These are phyloP conservation scores for Lithobius niger DNA, from an alignment of 1,140 invertebrate genomes.

Conservation along the genomic window DNA sequence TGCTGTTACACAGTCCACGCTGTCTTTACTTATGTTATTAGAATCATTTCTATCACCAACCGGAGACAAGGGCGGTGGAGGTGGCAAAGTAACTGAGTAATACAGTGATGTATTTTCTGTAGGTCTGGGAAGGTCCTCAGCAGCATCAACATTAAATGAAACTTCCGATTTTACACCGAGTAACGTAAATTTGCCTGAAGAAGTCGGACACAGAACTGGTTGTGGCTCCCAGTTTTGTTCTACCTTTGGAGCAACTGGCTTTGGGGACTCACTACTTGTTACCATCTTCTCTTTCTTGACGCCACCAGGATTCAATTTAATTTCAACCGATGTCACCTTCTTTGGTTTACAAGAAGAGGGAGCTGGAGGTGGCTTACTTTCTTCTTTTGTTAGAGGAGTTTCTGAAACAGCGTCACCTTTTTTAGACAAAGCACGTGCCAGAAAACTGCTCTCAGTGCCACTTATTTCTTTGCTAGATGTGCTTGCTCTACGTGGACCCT, in stretches of 20 bases:
- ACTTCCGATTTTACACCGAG: constrained; percentile 10
- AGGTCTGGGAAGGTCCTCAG: neutral
- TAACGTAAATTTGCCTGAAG: neutral
- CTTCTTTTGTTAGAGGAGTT: neutral
- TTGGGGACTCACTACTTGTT: neutral
- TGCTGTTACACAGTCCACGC: no score
- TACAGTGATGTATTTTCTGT: neutral
- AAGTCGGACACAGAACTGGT: neutral
- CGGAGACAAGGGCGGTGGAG: neutral
- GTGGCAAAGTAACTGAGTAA: neutral
- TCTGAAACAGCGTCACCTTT: neutral
- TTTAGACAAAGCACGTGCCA: neutral
- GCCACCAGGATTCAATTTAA: neutral
- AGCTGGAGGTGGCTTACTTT: neutral
- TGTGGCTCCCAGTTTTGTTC: neutral
- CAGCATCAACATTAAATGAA: constrained; percentile 3
- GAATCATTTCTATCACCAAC: neutral
- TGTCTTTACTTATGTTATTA: no score
- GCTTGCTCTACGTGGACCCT: neutral
- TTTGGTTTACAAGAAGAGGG: no score
- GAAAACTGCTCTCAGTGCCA: neutral
- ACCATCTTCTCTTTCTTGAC: no score
- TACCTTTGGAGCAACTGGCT: neutral
- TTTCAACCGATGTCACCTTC: neutral
- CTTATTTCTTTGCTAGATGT: neutral